These are phyloP conservation scores for Muntiacus muntjak DNA, from an alignment of 2,113 vertebrate species.

Conservation along the genomic window DNA sequence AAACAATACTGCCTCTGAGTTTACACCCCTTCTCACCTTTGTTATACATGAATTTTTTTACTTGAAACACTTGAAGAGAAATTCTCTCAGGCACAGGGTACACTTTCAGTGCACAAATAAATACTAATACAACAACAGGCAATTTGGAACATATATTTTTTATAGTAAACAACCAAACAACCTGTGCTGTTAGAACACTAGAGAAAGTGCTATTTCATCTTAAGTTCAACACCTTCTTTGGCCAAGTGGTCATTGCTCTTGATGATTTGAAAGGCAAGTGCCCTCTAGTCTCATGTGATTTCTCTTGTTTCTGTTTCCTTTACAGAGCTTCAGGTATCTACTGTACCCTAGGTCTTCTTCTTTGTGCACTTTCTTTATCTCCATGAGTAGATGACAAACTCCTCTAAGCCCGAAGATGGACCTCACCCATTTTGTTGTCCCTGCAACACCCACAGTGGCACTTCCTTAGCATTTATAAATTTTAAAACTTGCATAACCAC, in stretches of 20 bases:
- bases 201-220: not conserved
- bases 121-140: not conserved
- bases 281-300: not conserved
- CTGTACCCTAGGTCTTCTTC: not conserved
- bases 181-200: not conserved
- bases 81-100: not conserved
- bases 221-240: not conserved
- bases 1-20: not conserved
- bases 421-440: not conserved
- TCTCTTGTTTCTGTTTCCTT: not conserved
- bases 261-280: not conserved
- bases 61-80: not conserved
- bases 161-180: not conserved
- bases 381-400: not conserved
- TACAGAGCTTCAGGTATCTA: not conserved
- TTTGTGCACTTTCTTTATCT: not conserved
- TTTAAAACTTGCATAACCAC: not conserved
- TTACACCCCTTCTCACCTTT: not conserved
- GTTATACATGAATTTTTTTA: not conserved
- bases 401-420: not conserved
- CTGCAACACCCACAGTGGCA: not conserved
- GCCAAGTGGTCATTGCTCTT: not conserved
- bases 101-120: not conserved
- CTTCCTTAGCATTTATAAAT: not conserved
- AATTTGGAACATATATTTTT: not conserved